A percentile compares a stretch with the other conserved stretches of the same genome.
Conservation (phyloP, 2,113 vertebrate species). For the Cairina moschata region DNA sequence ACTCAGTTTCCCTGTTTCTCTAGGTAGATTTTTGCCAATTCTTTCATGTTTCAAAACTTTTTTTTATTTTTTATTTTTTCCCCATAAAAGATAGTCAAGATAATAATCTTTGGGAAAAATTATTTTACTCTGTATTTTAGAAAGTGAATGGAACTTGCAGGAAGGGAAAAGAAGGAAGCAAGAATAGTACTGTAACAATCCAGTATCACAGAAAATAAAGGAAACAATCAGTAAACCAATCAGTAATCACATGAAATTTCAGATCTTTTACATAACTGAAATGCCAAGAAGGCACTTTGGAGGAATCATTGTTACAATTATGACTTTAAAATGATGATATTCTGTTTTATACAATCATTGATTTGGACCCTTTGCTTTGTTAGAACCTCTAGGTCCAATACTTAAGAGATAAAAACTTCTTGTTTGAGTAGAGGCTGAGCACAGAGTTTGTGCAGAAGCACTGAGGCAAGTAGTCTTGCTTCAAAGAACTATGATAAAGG, state of each 20-base stretch:
- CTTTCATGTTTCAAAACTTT: background rate
- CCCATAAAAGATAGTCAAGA: background rate
- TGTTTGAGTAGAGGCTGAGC: background rate
- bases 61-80: background rate
- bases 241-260: background rate
- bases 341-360: background rate
- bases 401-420: background rate
- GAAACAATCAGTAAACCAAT: background rate
- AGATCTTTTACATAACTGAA: background rate
- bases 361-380: background rate
- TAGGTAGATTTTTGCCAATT: background rate
- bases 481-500: background rate
- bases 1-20: background rate
- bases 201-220: background rate
- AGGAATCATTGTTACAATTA: background rate
- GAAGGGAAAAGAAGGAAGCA: background rate
- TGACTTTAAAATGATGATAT: background rate
- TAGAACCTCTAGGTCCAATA: background rate
- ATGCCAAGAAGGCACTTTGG: background rate
- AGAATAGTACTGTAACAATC: background rate
- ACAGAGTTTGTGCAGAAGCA: background rate
- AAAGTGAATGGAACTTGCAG: background rate
- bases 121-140: background rate
- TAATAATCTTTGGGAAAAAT: background rate
- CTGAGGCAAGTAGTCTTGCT: background rate